Evolutionary conservation across 2,797 vertebrate species (phyloP), one percentile per base, ranked within the genome.

Genomic region (Dallia pectoralis): DNA sequence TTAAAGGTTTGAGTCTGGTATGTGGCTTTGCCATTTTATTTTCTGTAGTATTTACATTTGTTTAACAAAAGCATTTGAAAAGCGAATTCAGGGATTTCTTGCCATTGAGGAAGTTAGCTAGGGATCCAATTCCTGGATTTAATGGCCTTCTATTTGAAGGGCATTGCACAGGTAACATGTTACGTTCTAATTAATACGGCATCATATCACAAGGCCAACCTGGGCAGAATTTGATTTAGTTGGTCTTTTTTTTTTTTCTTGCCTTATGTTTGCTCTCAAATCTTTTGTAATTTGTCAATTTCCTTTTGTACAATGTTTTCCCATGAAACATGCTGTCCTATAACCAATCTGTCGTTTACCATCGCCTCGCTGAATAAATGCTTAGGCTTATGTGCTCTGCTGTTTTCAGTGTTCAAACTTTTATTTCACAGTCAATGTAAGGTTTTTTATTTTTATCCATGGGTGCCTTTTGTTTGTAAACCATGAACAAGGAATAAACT

Each of bases 381-480:
- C 69, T 64, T 7, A 15, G 1, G 15, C 0, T 29, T 64, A 62
- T 18, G 40, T 67, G 73, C 25, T 76, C 69, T 79, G 73, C 11
- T 25, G 32, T 63, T 53, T 79, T 25, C 53, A 70, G 29, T 44
- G 6, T 25, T 51, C 76, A 18, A 61, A 29, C 67, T 18, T 61
- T 81, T 51, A 85, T 82, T 73, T 73, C 74, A 76, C 78, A 80
- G 71, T 93, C 88, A 71, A 88, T 87, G 75, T 79, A 73, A 84
- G 48, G 49, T 22, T 47, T 72, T 9, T 44, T 62, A 64, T 63
- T 71, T 71, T 40, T 77, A 91, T 87, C 85, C 87, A 92, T 90
- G 90, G 93, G 95, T 97, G 96, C 95, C 96, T 96, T 97, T 94
- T 93, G 90, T 95, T 96, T 95, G 94, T 95, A 95, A 95, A 95